Evolutionary conservation across 1,140 invertebrate genomes (phyloP).

Genomic region (Acyrthosiphon pisum): DNA sequence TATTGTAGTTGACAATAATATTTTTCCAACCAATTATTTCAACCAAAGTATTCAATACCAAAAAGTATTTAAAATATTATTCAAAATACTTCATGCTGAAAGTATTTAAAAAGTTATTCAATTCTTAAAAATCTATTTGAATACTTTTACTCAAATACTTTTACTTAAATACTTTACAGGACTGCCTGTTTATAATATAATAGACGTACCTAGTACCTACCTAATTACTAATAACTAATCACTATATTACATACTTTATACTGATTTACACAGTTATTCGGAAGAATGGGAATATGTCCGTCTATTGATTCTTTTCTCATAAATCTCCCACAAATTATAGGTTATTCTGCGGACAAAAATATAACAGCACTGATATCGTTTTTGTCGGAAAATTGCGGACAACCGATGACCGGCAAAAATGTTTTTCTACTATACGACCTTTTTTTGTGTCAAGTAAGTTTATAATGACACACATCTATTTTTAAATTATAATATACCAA

Average conservation of each 20-base stretch:
- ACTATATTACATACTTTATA: background rate
- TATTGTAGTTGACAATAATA: no score
- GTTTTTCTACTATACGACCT: background rate
- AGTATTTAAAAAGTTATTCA: no score
- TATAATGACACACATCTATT: background rate
- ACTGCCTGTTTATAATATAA: no score
- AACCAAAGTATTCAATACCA: no score
- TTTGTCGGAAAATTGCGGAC: conserved; percentile 23
- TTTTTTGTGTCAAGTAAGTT: background rate
- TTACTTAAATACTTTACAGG: no score
- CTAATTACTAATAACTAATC: no score
- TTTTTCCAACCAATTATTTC: no score
- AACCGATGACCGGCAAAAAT: background rate
- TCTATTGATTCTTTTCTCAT: background rate
- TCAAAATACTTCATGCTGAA: no score
- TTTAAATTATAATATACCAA: background rate
- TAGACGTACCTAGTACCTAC: no score
- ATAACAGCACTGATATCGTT: background rate
- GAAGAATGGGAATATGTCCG: background rate
- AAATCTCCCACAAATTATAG: background rate
- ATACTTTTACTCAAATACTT: no score
- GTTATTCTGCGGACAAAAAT: background rate
- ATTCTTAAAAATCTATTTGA: no score
- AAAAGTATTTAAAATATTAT: no score
- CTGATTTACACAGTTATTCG: background rate